These are phyloP conservation scores for Chrysina gloriosa DNA, from an alignment of 2,888 invertebrate genomes.

Conservation along the genomic window DNA sequence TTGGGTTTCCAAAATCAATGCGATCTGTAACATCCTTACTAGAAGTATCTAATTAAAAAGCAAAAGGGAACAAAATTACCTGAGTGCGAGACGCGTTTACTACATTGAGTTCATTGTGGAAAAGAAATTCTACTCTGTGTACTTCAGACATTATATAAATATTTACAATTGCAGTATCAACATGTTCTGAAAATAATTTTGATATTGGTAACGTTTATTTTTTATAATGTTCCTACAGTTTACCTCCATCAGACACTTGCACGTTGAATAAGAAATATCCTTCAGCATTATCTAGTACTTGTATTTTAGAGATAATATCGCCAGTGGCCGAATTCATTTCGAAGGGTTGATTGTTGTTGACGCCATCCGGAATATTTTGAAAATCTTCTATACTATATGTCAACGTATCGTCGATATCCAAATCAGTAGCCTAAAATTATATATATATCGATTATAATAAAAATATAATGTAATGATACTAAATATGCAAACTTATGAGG, in stretches of 20 bases:
- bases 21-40: constrained; percentile 67
- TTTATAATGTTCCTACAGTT: constrained; percentile 13
- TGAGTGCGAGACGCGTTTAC: constrained; percentile 63
- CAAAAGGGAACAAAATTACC: constrained; percentile 64
- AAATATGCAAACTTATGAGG: no score
- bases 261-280: constrained; percentile 73
- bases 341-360: constrained; percentile 59
- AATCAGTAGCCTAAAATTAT: constrained; percentile 69
- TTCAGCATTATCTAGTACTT: constrained; percentile 68
- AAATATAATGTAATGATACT: no score
- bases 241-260: constrained; percentile 68
- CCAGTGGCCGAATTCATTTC: not conserved
- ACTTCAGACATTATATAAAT: constrained; percentile 70
- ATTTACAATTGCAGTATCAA: constrained; percentile 66
- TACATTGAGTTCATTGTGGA: constrained; percentile 66
- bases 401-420: constrained; percentile 53
- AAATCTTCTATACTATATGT: constrained; percentile 48
- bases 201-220: not conserved
- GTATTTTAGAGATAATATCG: constrained; percentile 52
- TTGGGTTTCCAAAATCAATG: constrained; percentile 66
- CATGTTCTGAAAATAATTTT: constrained; percentile 47
- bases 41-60: no score
- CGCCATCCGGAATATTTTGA: constrained; percentile 53
- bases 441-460: no score
- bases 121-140: constrained; percentile 70